Evolutionary conservation across 1,140 invertebrate species (phyloP).

Genomic region (Proctacanthus coquilletti): DNA sequence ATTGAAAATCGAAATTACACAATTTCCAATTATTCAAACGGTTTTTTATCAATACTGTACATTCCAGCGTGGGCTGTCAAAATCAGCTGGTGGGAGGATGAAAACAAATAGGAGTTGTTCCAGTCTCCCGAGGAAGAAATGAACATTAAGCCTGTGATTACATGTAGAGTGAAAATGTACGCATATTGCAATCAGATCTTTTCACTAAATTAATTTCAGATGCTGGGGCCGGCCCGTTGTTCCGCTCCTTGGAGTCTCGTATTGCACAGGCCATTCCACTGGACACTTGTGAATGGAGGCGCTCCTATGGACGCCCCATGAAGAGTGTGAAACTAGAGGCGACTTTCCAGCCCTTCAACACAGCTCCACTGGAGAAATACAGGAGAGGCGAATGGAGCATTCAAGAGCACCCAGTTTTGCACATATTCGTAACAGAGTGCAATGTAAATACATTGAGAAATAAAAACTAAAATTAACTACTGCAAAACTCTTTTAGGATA

Average conservation of each 20-base stretch:
- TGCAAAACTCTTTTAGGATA: slow-evolving; percentile 48
- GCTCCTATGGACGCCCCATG: slow-evolving; percentile 62
- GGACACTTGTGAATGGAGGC: slow-evolving; percentile 78
- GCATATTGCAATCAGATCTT: no score
- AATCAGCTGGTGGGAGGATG: no score
- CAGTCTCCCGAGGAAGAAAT: no score
- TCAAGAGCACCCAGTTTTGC: slow-evolving; percentile 74
- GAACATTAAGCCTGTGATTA: no score
- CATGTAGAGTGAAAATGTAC: no score
- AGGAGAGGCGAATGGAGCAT: slow-evolving; percentile 47
- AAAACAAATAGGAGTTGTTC: no score
- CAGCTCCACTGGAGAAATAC: slow-evolving; percentile 47
- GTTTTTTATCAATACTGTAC: no score
- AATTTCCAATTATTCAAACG: no score
- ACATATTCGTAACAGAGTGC: slow-evolving; percentile 92
- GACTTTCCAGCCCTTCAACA: slow-evolving; percentile 67
- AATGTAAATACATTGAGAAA: slow-evolving; percentile 40
- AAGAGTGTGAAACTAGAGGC: slow-evolving; percentile 74
- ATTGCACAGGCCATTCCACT: slow-evolving; percentile 64
- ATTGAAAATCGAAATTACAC: no score
- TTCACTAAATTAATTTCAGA: no score
- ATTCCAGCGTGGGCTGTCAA: no score
- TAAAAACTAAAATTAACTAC: neutral
- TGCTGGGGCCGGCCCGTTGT: slow-evolving; percentile 76
- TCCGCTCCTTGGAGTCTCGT: slow-evolving; percentile 61